A percentile compares a stretch with the other conserved stretches of the same genome.
phyloP scores from a whole-genome alignment of 2,888 invertebrate species.

The Folsomia candida region DNA sequence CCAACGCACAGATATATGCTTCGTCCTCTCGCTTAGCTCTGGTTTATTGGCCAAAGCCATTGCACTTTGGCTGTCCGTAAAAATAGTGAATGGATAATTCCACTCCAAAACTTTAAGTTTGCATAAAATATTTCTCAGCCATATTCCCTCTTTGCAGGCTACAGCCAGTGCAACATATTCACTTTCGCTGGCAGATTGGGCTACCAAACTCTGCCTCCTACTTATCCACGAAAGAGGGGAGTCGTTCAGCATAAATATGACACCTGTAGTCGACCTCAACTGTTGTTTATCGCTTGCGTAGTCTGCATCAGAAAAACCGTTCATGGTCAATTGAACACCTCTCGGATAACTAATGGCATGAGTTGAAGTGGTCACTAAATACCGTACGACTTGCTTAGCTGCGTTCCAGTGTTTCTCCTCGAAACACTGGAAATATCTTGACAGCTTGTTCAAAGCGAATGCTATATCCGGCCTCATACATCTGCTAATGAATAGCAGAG shows the following conservation, averaged over 20 bases:
- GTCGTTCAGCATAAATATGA: slow-evolving; percentile 11
- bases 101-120: no score
- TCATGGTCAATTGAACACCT: no score
- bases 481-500: slow-evolving; percentile 41
- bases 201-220: slow-evolving; percentile 33
- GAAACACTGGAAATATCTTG: slow-evolving; percentile 38
- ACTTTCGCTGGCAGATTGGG: slow-evolving; percentile 38
- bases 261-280: slow-evolving; percentile 43
- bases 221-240: slow-evolving; percentile 34
- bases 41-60: slow-evolving; percentile 45
- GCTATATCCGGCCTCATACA: slow-evolving; percentile 46
- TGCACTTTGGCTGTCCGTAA: slow-evolving; percentile 31
- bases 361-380: no score
- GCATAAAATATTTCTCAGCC: slow-evolving; percentile 31
- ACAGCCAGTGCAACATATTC: slow-evolving; percentile 40
- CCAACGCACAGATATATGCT: no score
- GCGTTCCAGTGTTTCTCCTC: neutral
- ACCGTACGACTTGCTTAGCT: neutral
- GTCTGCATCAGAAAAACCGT: slow-evolving; percentile 46
- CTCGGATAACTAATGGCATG: no score
- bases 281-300: slow-evolving; percentile 31
- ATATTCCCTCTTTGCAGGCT: slow-evolving; percentile 32
- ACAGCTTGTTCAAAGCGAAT: slow-evolving; percentile 37
- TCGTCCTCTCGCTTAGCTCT: slow-evolving; percentile 37
- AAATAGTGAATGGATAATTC: slow-evolving; percentile 11